Evolutionary conservation across 2,888 invertebrate genomes (phyloP), one percentile per base, ranked within the genome.

Genomic region (Eurytoma adleriae): DNA sequence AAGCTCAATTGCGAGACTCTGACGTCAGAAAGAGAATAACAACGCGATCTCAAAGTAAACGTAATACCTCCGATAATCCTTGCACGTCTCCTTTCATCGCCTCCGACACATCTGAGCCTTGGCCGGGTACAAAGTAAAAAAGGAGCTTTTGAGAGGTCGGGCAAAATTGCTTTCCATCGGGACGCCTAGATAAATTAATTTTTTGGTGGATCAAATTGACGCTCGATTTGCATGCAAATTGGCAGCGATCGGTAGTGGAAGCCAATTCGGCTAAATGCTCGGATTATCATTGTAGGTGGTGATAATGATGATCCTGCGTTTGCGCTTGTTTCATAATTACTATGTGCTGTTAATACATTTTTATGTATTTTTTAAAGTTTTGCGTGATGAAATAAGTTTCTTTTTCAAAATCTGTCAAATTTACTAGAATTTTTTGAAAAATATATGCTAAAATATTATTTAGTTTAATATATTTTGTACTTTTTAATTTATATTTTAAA

Each of bases 141-240:
- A n/a, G 50, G 48, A 12, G 54, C 14, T 69, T 30, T n/a, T 7
- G 7, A 12, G 7, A 10, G 24, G 54, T 24, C 16, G 27, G 48
- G 18, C 7, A 64, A 30, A 24, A 12, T 18, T 27, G 50, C 64
- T n/a, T 48, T 61, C 24, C 48, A 20, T 48, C 20, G 48, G 27
- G 18, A 56, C 30, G 30, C 7, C n/a, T 16, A 18, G 40, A 75
- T 75, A 75, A 75, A 68, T 76, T 68, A 61, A 76, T 76, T 76
- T 76, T 68, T 68, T 52, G 50, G 68, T 18, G 13, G 57, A 76
- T 61, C 68, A 20, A 14, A 61, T 61, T 30, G 52, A 12, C 13
- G 20, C 18, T 13, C 27, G 14, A 59, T 76, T 76, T 76, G 18
- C 62, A 77, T 77, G 20, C 48, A 62, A 56, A 77, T 77, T 54